These are phyloP conservation scores for Aphyosemion australe DNA, from an alignment of 2,113 vertebrate species.

Conservation along the genomic window DNA sequence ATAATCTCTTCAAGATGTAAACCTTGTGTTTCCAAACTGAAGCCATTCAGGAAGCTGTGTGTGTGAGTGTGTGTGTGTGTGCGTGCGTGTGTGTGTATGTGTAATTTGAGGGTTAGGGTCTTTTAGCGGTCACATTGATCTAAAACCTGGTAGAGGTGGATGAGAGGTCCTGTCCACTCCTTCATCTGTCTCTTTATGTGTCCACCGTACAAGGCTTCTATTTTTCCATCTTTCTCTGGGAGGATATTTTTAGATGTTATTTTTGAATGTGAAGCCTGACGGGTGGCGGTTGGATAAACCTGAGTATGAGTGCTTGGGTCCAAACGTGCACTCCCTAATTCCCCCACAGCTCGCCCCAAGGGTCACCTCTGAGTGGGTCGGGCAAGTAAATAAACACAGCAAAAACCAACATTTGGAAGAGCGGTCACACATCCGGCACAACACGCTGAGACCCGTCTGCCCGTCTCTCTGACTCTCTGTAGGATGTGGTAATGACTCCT, in stretches of 20 bases:
- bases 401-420: conserved; percentile 70
- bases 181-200: conserved; percentile 42
- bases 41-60: background rate
- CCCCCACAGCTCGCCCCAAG: conserved; percentile 54
- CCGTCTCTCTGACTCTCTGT: conserved; percentile 26
- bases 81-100: conserved; percentile 14
- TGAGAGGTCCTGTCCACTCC: conserved; percentile 26
- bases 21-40: too few species aligned
- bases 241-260: conserved; percentile 70
- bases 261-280: conserved; percentile 53
- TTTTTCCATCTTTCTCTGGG: conserved; percentile 67
- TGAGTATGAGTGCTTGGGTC: conserved; percentile 19
- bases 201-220: conserved; percentile 59
- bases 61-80: conserved; percentile 32
- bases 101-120: conserved; percentile 12
- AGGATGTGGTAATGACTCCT: conserved; percentile 65
- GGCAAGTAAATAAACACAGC: conserved; percentile 70
- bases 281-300: conserved; percentile 31
- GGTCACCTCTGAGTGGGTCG: conserved; percentile 72
- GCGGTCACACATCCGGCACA: conserved; percentile 57
- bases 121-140: background rate
- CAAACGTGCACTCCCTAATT: conserved; percentile 23
- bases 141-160: background rate
- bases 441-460: conserved; percentile 36
- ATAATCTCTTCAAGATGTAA: too few species aligned